Evolutionary conservation across 2,888 invertebrate species (phyloP), one percentile per base, ranked within the genome.

Genomic region (Liopterus haemorrhoidalis): DNA sequence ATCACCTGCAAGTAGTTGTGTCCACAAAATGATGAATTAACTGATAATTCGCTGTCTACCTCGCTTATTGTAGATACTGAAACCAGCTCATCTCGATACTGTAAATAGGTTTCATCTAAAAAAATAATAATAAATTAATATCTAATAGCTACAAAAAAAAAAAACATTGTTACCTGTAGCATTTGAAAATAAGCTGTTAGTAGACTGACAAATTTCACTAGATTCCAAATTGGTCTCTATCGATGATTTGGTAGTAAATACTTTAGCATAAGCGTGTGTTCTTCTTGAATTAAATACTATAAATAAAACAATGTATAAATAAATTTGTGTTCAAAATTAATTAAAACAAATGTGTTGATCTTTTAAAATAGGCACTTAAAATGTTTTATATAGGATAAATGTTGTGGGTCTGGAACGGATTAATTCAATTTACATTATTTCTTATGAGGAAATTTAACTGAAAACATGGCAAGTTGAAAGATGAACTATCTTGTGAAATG

Each of bases 261-360:
- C 70, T 24, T 73, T 71, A 2, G 75, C 71, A 57, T 81, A 82
- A 2, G 75, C 68, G 59, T 81, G 79, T 12, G 65, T 70, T 46
- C 75, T 65, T 52, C 79, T 69, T 2, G 79, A 77, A 60, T 81
- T 80, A 55, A 75, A 80, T 3, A 79, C 78, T 73, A 56, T 22
- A 58, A 57, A 49, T 24, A 36, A 44, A 6, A 22, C 30, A 27
- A 15, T 14, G n/a, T n/a, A n/a, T n/a, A n/a, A n/a, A n/a, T n/a
- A n/a, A n/a, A n/a, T n/a, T n/a, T n/a, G n/a, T n/a, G n/a, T n/a
- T n/a, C n/a, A n/a, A n/a, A 33, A 31, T 14, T 35, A 44, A 31
- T 12, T 44, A 46, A 19, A 37, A 16, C 14, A 24, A 5, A 18
- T 41, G 14, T 24, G 15, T 27, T 15, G 11, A 31, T 5, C 3